Evolutionary conservation across 1,140 invertebrate genomes (phyloP).

Genomic region (Zaprionus capensis): DNA sequence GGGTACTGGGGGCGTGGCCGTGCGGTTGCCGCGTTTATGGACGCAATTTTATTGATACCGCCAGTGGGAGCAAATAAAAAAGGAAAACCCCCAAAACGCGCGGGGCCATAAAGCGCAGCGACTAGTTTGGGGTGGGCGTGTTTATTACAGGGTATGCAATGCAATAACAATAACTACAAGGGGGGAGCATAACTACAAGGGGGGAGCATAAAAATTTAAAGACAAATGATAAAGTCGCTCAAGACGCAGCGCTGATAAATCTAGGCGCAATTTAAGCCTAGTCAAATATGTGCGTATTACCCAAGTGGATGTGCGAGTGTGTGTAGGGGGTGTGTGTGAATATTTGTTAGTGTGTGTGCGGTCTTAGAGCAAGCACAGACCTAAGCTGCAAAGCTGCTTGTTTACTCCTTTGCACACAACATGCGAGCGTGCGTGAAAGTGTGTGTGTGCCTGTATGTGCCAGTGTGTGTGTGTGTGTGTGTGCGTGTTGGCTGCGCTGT

Average conservation of each 20-base stretch:
- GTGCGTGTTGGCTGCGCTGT: slow-evolving; percentile 37
- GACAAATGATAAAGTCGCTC: slow-evolving; percentile 40
- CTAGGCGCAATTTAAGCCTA: slow-evolving; percentile 24
- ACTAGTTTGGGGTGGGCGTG: slow-evolving; percentile 35
- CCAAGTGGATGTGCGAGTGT: slow-evolving; percentile 9
- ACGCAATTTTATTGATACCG: slow-evolving; percentile 79
- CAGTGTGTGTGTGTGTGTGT: slow-evolving; percentile 13
- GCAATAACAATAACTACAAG: slow-evolving; percentile 61
- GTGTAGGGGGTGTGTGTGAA: neutral
- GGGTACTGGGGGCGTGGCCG: slow-evolving; percentile 46
- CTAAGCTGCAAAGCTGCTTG: slow-evolving; percentile 61
- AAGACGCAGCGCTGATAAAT: slow-evolving; percentile 39
- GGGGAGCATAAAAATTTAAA: slow-evolving; percentile 53
- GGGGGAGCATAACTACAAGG: slow-evolving; percentile 11
- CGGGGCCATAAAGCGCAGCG: slow-evolving; percentile 39
- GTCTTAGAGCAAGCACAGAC: slow-evolving; percentile 56
- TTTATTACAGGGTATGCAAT: slow-evolving; percentile 53
- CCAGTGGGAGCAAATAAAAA: slow-evolving; percentile 67
- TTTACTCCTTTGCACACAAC: slow-evolving; percentile 12
- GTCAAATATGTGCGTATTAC: slow-evolving; percentile 40
- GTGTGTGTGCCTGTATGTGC: slow-evolving; percentile 1
- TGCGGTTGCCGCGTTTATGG: slow-evolving; percentile 58
- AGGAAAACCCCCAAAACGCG: slow-evolving; percentile 13
- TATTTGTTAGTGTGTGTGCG: slow-evolving; percentile 9
- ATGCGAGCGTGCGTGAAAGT: neutral